Conservation (phyloP, 2,797 vertebrate species). For the Eupleurogrammus muticus region DNA sequence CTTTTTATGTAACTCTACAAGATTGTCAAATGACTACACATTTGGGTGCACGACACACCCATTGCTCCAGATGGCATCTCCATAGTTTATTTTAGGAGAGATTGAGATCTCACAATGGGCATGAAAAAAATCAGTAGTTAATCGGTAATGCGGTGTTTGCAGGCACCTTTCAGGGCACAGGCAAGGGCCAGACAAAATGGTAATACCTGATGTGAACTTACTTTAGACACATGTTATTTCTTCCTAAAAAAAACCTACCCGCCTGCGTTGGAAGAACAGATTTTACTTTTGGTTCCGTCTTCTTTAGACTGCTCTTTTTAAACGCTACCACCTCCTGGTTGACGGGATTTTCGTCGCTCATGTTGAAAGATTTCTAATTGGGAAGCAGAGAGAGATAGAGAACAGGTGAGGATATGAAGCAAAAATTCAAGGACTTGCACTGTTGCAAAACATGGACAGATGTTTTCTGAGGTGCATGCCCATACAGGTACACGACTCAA, state of each 20-base stretch:
- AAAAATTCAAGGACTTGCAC: background rate
- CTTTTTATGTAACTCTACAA: no score
- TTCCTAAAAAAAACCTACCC: slow-evolving; percentile 64
- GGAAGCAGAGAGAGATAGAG: background rate
- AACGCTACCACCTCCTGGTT: slow-evolving; percentile 65
- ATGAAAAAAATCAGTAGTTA: slow-evolving; percentile 12
- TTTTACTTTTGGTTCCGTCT: slow-evolving; percentile 64
- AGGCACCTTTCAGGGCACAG: background rate
- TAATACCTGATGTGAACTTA: slow-evolving; percentile 6
- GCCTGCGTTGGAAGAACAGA: slow-evolving; percentile 65
- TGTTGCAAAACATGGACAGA: background rate
- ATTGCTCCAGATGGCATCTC: background rate
- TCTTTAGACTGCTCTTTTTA: slow-evolving; percentile 69
- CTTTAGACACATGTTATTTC: background rate
- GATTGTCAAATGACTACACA: no score
- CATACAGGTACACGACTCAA: slow-evolving; percentile 35
- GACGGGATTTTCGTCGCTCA: slow-evolving; percentile 64
- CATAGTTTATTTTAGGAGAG: background rate
- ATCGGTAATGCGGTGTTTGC: slow-evolving; percentile 47
- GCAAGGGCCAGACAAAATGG: slow-evolving; percentile 1
- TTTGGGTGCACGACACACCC: background rate
- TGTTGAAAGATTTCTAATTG: slow-evolving; percentile 67
- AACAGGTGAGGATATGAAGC: background rate
- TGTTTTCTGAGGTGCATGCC: slow-evolving; percentile 20
- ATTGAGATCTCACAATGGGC: background rate